Conservation (phyloP, 2,888 invertebrate genomes). For the Iphiclides podalirius region DNA sequence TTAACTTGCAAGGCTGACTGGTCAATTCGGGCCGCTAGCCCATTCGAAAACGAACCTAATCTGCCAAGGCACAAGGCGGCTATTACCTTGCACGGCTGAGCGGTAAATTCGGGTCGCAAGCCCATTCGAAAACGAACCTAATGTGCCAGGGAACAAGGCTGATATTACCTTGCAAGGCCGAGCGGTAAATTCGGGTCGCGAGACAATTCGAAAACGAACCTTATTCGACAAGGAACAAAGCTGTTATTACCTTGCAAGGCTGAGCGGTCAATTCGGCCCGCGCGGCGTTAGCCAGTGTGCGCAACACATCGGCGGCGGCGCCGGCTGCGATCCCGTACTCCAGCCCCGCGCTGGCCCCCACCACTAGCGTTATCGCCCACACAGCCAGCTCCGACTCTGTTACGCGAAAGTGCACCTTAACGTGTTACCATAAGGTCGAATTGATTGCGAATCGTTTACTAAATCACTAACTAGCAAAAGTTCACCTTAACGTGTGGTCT, state of each 20-base stretch:
- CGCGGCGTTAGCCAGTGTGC: slow-evolving; percentile 86
- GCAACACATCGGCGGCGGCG: slow-evolving; percentile 83
- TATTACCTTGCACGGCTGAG: neutral
- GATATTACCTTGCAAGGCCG: slow-evolving; percentile 44
- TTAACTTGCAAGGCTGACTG: too few relatives aligned
- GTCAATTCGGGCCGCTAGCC: too few relatives aligned
- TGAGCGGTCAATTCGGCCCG: slow-evolving; percentile 68
- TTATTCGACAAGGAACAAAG: neutral
- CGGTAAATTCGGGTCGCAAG: too few relatives aligned
- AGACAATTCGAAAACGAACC: neutral
- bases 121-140: too few relatives aligned
- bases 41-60: too few relatives aligned
- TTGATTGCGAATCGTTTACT: too few relatives aligned
- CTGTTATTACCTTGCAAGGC: slow-evolving; percentile 45
- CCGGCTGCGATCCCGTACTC: slow-evolving; percentile 93
- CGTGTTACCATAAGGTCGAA: too few relatives aligned
- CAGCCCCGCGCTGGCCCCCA: slow-evolving; percentile 85
- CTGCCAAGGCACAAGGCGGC: neutral
- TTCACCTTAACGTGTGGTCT: too few relatives aligned
- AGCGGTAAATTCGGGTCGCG: slow-evolving; percentile 6
- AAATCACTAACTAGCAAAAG: too few relatives aligned
- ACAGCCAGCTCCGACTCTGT: slow-evolving; percentile 13
- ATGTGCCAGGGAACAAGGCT: too few relatives aligned
- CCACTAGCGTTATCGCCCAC: slow-evolving; percentile 29
- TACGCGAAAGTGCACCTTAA: too few relatives aligned